These are phyloP conservation scores for Agelastica alni DNA, from an alignment of 2,888 invertebrate species.

Conservation along the genomic window DNA sequence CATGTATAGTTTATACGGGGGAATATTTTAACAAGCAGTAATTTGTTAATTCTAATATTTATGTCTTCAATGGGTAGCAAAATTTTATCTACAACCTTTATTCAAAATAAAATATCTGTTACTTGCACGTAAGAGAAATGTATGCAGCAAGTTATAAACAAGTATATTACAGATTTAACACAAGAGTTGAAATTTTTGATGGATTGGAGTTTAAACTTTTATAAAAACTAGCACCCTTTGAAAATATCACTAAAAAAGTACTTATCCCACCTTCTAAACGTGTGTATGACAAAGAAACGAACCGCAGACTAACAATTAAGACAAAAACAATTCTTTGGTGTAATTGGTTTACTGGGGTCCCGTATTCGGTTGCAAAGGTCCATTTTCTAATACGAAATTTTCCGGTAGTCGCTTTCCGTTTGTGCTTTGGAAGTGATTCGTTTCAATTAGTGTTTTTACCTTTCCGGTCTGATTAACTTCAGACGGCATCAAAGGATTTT, in stretches of 20 bases:
- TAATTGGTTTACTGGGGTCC: conserved; percentile 48
- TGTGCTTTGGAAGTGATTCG: conserved; percentile 41
- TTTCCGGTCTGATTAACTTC: conserved; percentile 40
- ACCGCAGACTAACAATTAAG: conserved; percentile 47
- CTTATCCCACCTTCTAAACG: conserved; percentile 29
- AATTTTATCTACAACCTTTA: too few species aligned
- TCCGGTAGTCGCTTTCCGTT: conserved; percentile 37
- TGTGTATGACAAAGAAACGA: conserved; percentile 38
- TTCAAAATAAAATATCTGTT: too few species aligned
- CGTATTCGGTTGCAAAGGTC: conserved; percentile 42
- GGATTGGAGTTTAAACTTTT: too few species aligned
- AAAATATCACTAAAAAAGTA: too few species aligned
- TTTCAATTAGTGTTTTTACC: conserved; percentile 48
- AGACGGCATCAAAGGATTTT: conserved; percentile 33
- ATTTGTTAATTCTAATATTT: too few species aligned
- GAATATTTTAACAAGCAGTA: too few species aligned
- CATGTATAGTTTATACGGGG: too few species aligned
- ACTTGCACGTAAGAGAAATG: background rate
- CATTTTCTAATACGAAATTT: conserved; percentile 43
- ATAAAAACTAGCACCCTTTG: too few species aligned
- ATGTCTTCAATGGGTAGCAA: too few species aligned
- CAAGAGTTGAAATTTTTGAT: too few species aligned
- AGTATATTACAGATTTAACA: too few species aligned
- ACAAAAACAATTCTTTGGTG: conserved; percentile 48
- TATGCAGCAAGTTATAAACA: background rate